A percentile compares a stretch with the other conserved stretches of the same genome.
phyloP scores from a whole-genome alignment of 2,113 vertebrate species.

The Thunnus thynnus region DNA sequence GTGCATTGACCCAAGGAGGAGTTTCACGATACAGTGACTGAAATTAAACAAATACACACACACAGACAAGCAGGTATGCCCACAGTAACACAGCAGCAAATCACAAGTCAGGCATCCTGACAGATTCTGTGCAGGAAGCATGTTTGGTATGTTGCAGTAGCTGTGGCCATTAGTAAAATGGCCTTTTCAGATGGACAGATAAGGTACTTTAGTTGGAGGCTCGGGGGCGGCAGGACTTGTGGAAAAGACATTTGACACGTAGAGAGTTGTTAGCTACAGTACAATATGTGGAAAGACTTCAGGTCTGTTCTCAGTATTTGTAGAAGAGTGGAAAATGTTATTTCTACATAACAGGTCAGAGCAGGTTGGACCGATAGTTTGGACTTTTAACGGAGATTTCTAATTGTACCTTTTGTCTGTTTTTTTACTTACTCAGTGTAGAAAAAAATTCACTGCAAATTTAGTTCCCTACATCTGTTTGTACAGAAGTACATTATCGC shows the following conservation, averaged over 20 bases:
- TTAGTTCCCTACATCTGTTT: neutral
- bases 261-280: conserved; percentile 27
- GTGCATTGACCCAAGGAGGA: neutral
- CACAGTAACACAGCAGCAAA: neutral
- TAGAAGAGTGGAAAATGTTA: conserved; percentile 8
- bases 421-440: neutral
- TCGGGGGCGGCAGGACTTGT: conserved; percentile 34
- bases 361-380: neutral
- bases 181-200: conserved; percentile 70
- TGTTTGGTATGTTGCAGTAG: conserved; percentile 54
- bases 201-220: conserved; percentile 52
- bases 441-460: neutral
- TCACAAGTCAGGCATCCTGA: neutral
- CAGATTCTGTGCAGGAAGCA: conserved; percentile 35
- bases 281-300: conserved; percentile 46
- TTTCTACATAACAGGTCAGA: conserved; percentile 14
- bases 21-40: neutral
- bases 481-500: neutral
- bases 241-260: conserved; percentile 70
- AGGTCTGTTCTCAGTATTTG: conserved; percentile 31
- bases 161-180: conserved; percentile 47
- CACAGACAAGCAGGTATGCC: neutral
- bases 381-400: neutral
- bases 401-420: neutral
- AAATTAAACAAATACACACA: conserved; percentile 10